These are phyloP conservation scores for Anthopleura sola DNA, from an alignment of 64 coral and sea anemone species.

Conservation along the genomic window DNA sequence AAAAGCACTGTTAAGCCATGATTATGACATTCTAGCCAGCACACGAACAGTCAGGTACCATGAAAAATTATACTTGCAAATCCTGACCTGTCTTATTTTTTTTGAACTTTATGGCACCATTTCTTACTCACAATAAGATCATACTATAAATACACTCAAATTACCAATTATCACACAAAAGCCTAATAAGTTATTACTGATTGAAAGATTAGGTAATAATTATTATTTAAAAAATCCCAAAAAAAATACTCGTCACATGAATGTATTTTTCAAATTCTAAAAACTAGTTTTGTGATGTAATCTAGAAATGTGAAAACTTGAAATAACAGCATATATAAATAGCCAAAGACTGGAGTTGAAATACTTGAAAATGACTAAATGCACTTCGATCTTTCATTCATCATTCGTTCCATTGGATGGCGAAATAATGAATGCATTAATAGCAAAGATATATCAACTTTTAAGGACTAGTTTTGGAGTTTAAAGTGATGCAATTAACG, in stretches of 20 bases:
- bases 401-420: background rate
- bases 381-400: background rate
- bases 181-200: background rate
- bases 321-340: background rate
- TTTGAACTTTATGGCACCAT: background rate
- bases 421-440: background rate
- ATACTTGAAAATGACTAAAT: background rate
- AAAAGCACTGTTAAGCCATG: too few relatives aligned
- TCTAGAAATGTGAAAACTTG: too few relatives aligned
- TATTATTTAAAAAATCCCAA: too few relatives aligned
- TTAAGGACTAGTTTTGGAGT: too few relatives aligned
- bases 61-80: slow-evolving; percentile 8
- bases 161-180: background rate
- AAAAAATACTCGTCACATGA: too few relatives aligned
- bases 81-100: background rate
- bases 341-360: background rate
- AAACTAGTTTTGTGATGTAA: too few relatives aligned
- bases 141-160: background rate
- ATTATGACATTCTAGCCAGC: background rate
- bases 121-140: background rate
- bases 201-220: too few relatives aligned
- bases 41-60: background rate
- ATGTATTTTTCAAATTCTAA: too few relatives aligned
- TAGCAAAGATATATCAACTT: too few relatives aligned
- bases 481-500: too few relatives aligned